These are phyloP conservation scores for Sciurus niger DNA, from an alignment of 2,113 vertebrate species.

Conservation along the genomic window DNA sequence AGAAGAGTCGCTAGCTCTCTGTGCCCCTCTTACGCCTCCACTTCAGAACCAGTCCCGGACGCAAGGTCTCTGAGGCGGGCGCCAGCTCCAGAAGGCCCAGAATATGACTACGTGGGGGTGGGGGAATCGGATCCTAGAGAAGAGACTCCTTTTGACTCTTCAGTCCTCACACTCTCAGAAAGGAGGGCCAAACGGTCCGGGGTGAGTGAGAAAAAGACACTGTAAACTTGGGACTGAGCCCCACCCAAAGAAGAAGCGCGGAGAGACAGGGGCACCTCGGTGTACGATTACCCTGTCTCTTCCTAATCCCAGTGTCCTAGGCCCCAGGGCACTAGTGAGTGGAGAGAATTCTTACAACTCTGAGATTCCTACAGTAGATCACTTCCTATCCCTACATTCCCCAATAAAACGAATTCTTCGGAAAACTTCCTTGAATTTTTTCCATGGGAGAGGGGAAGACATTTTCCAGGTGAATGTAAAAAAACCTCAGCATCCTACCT, in stretches of 20 bases:
- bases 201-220: background rate
- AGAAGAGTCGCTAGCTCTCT: background rate
- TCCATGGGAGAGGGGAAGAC: background rate
- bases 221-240: background rate
- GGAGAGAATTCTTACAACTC: background rate
- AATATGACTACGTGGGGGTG: rapidly evolving
- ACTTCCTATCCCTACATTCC: background rate
- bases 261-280: background rate
- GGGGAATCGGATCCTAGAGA: background rate
- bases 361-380: background rate
- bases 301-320: background rate
- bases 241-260: background rate
- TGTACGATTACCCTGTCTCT: background rate
- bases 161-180: background rate
- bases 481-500: background rate
- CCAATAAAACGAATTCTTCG: constrained; percentile 6
- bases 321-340: background rate
- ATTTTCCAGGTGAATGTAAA: background rate
- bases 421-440: background rate
- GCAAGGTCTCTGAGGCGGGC: background rate
- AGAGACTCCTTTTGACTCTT: background rate
- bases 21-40: background rate
- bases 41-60: background rate
- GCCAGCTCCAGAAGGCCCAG: background rate
- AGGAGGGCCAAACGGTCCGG: background rate